Evolutionary conservation across 2,113 vertebrate species (phyloP), one percentile per base, ranked within the genome.

Genomic region (Lagopus leucura): DNA sequence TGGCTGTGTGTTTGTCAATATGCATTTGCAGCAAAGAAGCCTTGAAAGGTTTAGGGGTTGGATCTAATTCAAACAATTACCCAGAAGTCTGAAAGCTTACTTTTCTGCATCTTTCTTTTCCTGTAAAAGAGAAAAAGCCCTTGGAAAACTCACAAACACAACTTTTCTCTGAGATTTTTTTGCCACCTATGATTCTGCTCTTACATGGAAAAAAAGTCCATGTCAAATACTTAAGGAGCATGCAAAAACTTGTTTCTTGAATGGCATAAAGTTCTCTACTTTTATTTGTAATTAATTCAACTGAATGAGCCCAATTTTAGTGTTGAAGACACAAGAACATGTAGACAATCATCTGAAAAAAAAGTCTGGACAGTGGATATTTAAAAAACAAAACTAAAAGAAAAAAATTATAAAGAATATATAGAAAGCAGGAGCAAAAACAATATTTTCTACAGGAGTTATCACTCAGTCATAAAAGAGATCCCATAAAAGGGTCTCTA

Each of bases 1-100:
- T 89, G 70, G 21, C 40, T 92, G 67, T 66, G 63, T 86, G 21
- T 78, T 65, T 77, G 70, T 84, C 93, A 86, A 87, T 50, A 75
- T 6, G 6, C 18, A 72, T 69, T 89, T 87, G 40, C 52, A 85
- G 36, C 18, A 95, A 82, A 79, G 40, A 72, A 82, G 14, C 8
- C 45, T 89, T 76, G 79, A 85, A 91, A 89, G 54, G 20, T 82
- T n/a, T 89, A 10, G 30, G 21, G 30, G 4, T 10, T 89, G 67
- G 54, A 76, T 87, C 91, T 85, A 13, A 52, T 72, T 91, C 40
- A 85, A 92, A 13, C 11, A 81, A 52, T 22, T 22, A 92, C 55
- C 17, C 45, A 80, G 67, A 73, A 10, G 13, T 32, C 58, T 73
- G 43, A 89, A 91, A 70, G n/a, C 34, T 85, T 82, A 76, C 85